Conservation (phyloP, 2,797 vertebrate genomes). For the Sphaeramia orbicularis region DNA sequence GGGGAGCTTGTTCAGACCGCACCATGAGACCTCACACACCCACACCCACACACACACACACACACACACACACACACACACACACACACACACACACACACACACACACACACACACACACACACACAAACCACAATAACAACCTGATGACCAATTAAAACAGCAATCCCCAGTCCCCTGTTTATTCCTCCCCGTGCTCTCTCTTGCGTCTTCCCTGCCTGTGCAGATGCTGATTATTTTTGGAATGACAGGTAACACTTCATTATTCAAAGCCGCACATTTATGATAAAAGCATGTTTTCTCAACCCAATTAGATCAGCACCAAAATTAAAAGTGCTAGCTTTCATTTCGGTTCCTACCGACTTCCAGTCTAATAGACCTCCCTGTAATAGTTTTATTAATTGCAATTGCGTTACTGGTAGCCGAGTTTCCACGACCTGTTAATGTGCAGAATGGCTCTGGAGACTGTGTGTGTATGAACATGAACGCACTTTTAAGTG, state of each 20-base stretch:
- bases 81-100: conserved; percentile 26
- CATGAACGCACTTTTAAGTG: neutral
- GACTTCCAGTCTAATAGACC: conserved; percentile 46
- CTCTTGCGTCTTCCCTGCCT: conserved; percentile 38
- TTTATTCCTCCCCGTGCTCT: conserved; percentile 59
- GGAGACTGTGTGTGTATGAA: conserved; percentile 32
- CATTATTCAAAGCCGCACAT: conserved; percentile 71
- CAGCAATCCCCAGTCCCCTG: conserved; percentile 76
- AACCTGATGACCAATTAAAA: conserved; percentile 83
- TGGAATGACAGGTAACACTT: conserved; percentile 76
- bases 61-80: conserved; percentile 14
- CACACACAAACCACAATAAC: conserved; percentile 37
- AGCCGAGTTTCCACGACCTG: conserved; percentile 47
- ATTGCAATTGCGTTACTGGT: conserved; percentile 51
- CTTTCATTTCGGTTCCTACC: conserved; percentile 61
- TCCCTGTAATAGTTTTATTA: conserved; percentile 64
- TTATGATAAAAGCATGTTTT: conserved; percentile 70
- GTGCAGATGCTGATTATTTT: conserved; percentile 71
- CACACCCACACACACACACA: conserved; percentile 21
- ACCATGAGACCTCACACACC: conserved; percentile 69
- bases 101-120: conserved; percentile 16
- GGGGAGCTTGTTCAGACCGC: conserved; percentile 77
- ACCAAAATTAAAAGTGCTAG: conserved; percentile 59
- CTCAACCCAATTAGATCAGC: conserved; percentile 68
- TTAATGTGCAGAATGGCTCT: conserved; percentile 49